Percentiles rank a stretch among this genome's conserved stretches.
Conservation (phyloP, 2,888 invertebrate species). For the Cephus pygmeus region DNA sequence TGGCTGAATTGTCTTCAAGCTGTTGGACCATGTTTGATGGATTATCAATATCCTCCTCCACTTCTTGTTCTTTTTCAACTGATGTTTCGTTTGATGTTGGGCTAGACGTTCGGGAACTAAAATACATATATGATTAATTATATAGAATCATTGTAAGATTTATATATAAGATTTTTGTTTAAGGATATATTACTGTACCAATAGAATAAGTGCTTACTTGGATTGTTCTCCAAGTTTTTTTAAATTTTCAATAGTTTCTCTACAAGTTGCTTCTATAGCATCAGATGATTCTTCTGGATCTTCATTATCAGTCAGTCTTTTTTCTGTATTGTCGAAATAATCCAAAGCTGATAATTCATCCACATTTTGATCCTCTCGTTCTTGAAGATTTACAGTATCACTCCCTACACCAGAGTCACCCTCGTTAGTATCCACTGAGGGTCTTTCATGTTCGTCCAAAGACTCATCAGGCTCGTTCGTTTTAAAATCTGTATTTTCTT, state of each 20-base stretch:
- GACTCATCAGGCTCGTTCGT: slow-evolving; percentile 50
- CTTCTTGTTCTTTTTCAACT: slow-evolving; percentile 34
- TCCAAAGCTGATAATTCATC: slow-evolving; percentile 51
- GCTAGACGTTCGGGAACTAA: slow-evolving; percentile 46
- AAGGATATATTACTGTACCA: neutral
- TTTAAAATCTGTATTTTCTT: slow-evolving; percentile 45
- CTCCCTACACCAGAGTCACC: slow-evolving; percentile 64
- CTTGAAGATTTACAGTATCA: slow-evolving; percentile 62
- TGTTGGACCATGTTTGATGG: slow-evolving; percentile 41
- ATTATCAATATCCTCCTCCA: slow-evolving; percentile 33
- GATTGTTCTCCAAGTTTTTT: slow-evolving; percentile 62
- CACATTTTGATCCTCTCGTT: slow-evolving; percentile 60
- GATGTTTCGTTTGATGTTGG: slow-evolving; percentile 43
- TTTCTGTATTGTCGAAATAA: slow-evolving; percentile 41
- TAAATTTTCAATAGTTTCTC: slow-evolving; percentile 63
- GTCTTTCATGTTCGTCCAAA: slow-evolving; percentile 54
- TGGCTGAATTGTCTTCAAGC: slow-evolving; percentile 41
- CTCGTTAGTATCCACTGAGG: slow-evolving; percentile 59
- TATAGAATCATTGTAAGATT: too few species aligned
- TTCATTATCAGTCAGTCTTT: slow-evolving; percentile 46
- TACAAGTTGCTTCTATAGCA: slow-evolving; percentile 59
- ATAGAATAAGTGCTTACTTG: slow-evolving; percentile 42
- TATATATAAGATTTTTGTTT: too few species aligned
- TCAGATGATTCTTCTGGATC: slow-evolving; percentile 58
- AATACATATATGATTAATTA: neutral